phyloP scores from a whole-genome alignment of 2,797 vertebrate genomes.

The Poecile montanus region DNA sequence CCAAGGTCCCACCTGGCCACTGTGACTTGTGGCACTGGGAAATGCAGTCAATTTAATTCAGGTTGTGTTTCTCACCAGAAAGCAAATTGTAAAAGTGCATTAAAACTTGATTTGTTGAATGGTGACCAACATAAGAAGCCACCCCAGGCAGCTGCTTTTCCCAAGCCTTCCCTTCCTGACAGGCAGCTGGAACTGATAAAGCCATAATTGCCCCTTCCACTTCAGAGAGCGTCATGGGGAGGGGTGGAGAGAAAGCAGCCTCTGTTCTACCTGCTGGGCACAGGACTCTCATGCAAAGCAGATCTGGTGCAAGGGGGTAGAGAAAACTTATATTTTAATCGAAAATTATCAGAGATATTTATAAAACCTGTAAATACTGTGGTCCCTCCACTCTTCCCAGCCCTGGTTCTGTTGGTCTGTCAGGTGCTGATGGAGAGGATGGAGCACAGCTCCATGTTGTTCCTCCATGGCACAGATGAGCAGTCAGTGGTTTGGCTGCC shows the following conservation, averaged over 20 bases:
- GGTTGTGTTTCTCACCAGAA: not conserved
- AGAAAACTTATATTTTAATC: not conserved
- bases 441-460: not conserved
- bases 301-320: not conserved
- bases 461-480: not conserved
- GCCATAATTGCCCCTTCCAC: not conserved
- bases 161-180: not conserved
- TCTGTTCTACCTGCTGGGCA: not conserved
- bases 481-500: not conserved
- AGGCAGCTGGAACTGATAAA: constrained; percentile 31
- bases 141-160: not conserved
- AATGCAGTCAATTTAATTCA: not conserved
- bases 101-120: not conserved
- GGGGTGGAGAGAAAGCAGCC: not conserved
- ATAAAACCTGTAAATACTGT: not conserved
- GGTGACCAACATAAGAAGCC: not conserved
- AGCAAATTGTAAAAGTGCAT: rapidly evolving
- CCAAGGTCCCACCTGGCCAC: not conserved
- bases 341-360: not conserved
- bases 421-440: not conserved
- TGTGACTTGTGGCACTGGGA: not conserved
- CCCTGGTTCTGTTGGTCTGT: not conserved
- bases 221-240: not conserved
- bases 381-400: not conserved
- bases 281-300: not conserved